phyloP scores from a whole-genome alignment of 2,113 vertebrate genomes.

The Albula goreensis region DNA sequence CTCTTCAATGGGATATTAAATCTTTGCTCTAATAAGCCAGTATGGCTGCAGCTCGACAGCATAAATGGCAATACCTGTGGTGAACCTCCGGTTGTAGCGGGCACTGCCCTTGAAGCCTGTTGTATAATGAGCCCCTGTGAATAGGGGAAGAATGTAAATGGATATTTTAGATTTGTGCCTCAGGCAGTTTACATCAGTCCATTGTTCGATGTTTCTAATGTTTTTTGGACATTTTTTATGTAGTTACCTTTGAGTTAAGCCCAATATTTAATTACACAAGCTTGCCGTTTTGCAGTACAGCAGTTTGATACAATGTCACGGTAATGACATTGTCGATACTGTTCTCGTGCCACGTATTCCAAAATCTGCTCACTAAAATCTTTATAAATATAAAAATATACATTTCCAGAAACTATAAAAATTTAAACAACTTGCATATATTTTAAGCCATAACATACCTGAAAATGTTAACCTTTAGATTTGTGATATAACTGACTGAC shows the following conservation, averaged over 20 bases:
- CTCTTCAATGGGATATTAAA: constrained; percentile 67
- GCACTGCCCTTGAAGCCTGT: background rate
- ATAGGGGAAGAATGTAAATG: constrained; percentile 4
- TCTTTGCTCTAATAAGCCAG: constrained; percentile 44
- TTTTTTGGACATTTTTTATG: background rate
- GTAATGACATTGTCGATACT: background rate
- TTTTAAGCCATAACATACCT: background rate
- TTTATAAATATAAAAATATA: background rate
- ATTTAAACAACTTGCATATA: background rate
- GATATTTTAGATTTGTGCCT: constrained; percentile 2
- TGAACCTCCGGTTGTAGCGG: background rate
- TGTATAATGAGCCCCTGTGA: constrained; percentile 6
- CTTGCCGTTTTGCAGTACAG: background rate
- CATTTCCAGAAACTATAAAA: background rate
- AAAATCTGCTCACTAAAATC: background rate
- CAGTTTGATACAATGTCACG: background rate
- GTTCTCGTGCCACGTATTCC: background rate
- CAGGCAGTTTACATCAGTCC: background rate
- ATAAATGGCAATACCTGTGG: constrained; percentile 6
- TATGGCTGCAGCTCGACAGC: background rate
- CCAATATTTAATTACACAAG: background rate
- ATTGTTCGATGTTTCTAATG: background rate
- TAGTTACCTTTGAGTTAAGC: constrained; percentile 1
- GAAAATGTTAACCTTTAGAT: no score
- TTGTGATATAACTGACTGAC: background rate